These are phyloP conservation scores for Cynaeus angustus DNA, from an alignment of 2,888 invertebrate genomes.

Conservation along the genomic window DNA sequence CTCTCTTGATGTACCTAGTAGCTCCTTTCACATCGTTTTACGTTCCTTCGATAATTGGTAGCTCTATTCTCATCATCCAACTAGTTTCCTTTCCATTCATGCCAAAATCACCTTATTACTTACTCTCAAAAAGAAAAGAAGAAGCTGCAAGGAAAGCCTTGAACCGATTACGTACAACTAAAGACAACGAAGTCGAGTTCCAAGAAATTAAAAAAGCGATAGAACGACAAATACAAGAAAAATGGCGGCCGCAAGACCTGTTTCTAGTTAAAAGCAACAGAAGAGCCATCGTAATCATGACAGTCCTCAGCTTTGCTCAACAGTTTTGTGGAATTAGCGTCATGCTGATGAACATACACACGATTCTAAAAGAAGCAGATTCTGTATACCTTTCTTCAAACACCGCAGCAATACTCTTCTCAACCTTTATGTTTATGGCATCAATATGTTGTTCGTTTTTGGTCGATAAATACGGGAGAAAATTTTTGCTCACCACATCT, in stretches of 20 bases:
- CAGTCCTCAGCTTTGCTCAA: slow-evolving; percentile 67
- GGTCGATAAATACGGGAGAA: slow-evolving; percentile 68
- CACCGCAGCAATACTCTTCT: slow-evolving; percentile 66
- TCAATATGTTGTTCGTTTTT: slow-evolving; percentile 63
- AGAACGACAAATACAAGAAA: slow-evolving; percentile 65
- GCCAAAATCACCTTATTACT: slow-evolving; percentile 69
- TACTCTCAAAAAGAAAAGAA: slow-evolving; percentile 62
- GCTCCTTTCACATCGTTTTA: slow-evolving; percentile 67
- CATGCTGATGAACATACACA: slow-evolving; percentile 69
- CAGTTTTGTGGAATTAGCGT: slow-evolving; percentile 69
- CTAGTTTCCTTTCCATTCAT: slow-evolving; percentile 66
- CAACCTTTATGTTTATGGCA: slow-evolving; percentile 65
- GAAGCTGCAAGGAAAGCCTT: slow-evolving; percentile 64
- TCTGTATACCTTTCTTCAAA: slow-evolving; percentile 63
- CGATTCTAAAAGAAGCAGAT: slow-evolving; percentile 66
- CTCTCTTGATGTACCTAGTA: slow-evolving; percentile 62
- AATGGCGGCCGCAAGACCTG: slow-evolving; percentile 66
- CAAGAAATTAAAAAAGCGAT: slow-evolving; percentile 66
- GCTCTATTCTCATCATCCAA: slow-evolving; percentile 61
- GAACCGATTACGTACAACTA: slow-evolving; percentile 59
- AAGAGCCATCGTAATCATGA: slow-evolving; percentile 67
- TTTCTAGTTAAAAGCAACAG: slow-evolving; percentile 66
- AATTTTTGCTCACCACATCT: slow-evolving; percentile 64
- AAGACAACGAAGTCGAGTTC: slow-evolving; percentile 64
- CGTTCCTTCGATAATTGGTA: slow-evolving; percentile 65